These are phyloP conservation scores for Calyptomena viridis DNA, from an alignment of 2,113 vertebrate species.

Conservation along the genomic window DNA sequence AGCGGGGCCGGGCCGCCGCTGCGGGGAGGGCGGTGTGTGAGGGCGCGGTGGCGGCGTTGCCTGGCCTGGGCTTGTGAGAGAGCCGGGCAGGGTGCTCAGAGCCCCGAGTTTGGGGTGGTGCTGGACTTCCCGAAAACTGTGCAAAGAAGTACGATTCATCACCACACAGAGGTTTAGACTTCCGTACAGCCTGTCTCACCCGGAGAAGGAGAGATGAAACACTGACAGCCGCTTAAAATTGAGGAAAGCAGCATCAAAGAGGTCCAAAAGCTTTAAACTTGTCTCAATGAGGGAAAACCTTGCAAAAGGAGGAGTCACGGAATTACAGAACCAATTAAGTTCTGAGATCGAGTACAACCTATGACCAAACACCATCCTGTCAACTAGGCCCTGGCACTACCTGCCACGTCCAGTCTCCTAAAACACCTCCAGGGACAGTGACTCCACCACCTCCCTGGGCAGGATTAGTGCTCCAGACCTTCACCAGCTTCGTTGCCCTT, in stretches of 20 bases:
- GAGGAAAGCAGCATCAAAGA: neutral
- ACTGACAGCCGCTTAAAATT: neutral
- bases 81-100: rapidly evolving
- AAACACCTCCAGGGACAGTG: rapidly evolving
- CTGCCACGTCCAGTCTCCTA: neutral
- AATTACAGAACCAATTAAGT: no score
- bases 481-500: neutral
- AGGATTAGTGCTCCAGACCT: neutral
- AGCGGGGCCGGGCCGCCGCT: no score
- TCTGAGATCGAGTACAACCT: neutral
- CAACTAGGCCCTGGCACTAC: neutral
- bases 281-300: neutral
- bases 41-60: rapidly evolving
- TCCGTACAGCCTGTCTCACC: neutral
- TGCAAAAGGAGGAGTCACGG: neutral
- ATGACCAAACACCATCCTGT: no score
- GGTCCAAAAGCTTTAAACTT: neutral
- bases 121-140: rapidly evolving
- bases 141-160: no score
- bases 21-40: neutral
- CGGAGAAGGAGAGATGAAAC: neutral
- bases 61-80: rapidly evolving
- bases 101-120: rapidly evolving
- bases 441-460: neutral
- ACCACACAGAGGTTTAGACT: neutral